phyloP scores from a whole-genome alignment of 30 jellyfish, hydroid and myxozoan species.

The Chironex yamaguchii region DNA sequence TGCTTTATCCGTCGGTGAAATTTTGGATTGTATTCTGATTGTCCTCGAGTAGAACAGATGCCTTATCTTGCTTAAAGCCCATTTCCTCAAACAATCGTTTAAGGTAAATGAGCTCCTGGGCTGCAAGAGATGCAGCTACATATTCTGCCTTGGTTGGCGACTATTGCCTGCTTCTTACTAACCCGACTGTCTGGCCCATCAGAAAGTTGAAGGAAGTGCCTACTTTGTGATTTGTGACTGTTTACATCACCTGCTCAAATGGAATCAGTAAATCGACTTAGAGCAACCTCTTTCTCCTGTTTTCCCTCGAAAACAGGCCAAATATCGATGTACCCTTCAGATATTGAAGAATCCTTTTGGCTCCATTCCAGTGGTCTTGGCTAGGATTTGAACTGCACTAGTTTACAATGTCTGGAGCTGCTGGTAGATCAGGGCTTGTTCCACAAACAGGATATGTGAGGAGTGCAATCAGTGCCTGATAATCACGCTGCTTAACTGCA shows the following conservation, averaged over 20 bases:
- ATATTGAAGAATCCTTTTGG: neutral
- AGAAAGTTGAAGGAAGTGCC: neutral
- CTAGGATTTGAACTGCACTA: no score
- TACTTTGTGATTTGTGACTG: constrained; percentile 9
- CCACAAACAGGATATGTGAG: constrained; percentile 38
- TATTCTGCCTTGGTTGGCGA: constrained; percentile 1
- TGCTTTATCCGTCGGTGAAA: no score
- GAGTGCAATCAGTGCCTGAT: constrained; percentile 45
- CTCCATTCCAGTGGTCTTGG: neutral
- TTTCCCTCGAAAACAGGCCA: neutral
- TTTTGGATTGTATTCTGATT: no score
- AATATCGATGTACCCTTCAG: neutral
- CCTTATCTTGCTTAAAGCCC: no score
- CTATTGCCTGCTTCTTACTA: constrained; percentile 3
- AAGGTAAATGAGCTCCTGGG: no score
- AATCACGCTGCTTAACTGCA: constrained; percentile 25
- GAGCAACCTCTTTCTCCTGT: neutral
- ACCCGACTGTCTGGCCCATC: neutral
- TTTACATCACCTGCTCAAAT: constrained; percentile 15
- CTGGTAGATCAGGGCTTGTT: constrained; percentile 55
- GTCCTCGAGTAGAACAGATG: no score
- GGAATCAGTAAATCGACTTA: constrained; percentile 19
- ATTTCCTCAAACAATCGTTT: no score
- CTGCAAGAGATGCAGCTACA: constrained; percentile 8
- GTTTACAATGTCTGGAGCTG: neutral